These are phyloP conservation scores for Onthophagus sagittarius DNA, from an alignment of 2,888 invertebrate genomes.

Conservation along the genomic window DNA sequence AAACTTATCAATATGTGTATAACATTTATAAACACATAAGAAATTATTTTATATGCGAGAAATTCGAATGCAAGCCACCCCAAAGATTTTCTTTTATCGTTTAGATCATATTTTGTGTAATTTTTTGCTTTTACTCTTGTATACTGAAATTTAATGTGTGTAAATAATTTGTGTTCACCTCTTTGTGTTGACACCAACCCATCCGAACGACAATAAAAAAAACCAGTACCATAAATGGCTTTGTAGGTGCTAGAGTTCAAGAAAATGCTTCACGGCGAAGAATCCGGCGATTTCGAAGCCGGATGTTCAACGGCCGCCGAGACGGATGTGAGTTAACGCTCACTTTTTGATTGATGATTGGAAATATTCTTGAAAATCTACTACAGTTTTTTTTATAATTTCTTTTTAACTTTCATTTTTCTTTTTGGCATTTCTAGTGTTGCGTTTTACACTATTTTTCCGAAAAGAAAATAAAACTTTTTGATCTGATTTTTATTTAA, in stretches of 20 bases:
- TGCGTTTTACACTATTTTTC: conserved; percentile 1
- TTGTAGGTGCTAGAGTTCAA: conserved; percentile 47
- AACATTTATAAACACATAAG: too few relatives aligned
- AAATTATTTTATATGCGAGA: too few relatives aligned
- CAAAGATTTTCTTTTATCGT: neutral
- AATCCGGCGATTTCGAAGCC: conserved; percentile 34
- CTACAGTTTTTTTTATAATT: neutral
- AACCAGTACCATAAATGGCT: conserved; percentile 37
- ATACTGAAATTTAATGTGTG: neutral
- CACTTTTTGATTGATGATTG: conserved; percentile 14
- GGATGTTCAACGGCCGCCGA: conserved; percentile 28
- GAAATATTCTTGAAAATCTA: conserved; percentile 11
- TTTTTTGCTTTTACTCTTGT: neutral
- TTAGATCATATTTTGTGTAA: neutral
- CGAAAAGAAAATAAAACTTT: neutral
- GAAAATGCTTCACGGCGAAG: conserved; percentile 45
- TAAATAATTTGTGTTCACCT: neutral
- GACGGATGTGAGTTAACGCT: conserved; percentile 41
- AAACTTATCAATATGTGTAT: too few relatives aligned
- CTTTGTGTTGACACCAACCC: neutral
- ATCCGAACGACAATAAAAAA: neutral
- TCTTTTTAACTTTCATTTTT: neutral
- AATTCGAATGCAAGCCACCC: neutral
- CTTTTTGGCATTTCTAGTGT: neutral
- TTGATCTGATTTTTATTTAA: neutral